phyloP scores from a whole-genome alignment of 1,140 invertebrate genomes.

The Drosophila littoralis region DNA sequence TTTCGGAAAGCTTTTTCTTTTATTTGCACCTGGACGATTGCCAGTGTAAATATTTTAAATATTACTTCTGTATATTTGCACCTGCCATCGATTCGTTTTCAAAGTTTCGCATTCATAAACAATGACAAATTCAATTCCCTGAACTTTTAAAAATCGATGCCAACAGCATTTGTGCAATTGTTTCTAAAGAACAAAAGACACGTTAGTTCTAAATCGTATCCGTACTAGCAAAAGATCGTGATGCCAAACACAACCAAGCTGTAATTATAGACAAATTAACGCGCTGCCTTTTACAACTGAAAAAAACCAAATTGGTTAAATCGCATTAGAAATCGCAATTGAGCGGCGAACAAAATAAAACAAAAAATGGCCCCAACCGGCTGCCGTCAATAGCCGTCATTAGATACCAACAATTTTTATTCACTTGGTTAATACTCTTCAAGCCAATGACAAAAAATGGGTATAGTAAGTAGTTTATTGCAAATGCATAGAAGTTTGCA shows the following conservation, averaged over 20 bases:
- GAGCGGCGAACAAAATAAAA: conserved; percentile 34
- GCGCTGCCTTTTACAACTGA: conserved; percentile 46
- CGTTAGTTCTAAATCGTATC: conserved; percentile 42
- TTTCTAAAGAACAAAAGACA: conserved; percentile 14
- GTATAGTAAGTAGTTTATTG: too few relatives aligned
- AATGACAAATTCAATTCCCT: neutral
- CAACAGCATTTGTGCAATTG: neutral
- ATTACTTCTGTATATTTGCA: neutral
- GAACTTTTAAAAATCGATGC: neutral
- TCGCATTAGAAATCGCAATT: conserved; percentile 66
- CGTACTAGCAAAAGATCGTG: conserved; percentile 31
- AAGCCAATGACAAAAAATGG: too few relatives aligned
- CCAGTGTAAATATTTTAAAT: neutral
- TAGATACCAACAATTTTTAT: conserved; percentile 52
- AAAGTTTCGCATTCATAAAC: neutral
- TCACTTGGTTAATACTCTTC: neutral
- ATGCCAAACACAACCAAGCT: conserved; percentile 36
- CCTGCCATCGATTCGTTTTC: neutral
- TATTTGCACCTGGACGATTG: too few relatives aligned
- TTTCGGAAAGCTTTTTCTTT: too few relatives aligned
- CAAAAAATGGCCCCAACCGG: conserved; percentile 45
- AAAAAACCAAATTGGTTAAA: conserved; percentile 69
- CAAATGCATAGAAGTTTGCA: too few relatives aligned
- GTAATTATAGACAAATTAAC: conserved; percentile 77
- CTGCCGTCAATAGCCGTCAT: conserved; percentile 50